phyloP scores from a whole-genome alignment of 2,888 invertebrate species.

The Orchestes rusci region DNA sequence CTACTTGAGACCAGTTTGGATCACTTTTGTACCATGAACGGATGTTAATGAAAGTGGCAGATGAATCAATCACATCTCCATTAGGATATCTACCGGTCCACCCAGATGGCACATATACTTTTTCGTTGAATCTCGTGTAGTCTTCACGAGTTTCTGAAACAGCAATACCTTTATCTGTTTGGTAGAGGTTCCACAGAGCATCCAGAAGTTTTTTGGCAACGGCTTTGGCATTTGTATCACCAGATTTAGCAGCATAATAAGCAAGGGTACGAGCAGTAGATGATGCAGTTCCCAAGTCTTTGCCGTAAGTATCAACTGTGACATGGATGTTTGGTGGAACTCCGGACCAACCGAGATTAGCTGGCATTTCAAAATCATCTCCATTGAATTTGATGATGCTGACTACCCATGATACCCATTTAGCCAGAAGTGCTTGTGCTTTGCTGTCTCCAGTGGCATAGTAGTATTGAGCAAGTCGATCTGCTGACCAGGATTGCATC shows the following conservation, averaged over 20 bases:
- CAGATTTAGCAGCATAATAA: conserved; percentile 29
- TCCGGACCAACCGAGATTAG: conserved; percentile 26
- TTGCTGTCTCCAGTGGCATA: conserved; percentile 27
- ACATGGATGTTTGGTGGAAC: conserved; percentile 28
- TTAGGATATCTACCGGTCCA: conserved; percentile 30
- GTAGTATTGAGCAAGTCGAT: conserved; percentile 30
- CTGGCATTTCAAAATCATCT: conserved; percentile 24
- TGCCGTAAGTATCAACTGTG: conserved; percentile 16
- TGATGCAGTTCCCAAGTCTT: conserved; percentile 29
- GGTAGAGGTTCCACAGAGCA: conserved; percentile 22
- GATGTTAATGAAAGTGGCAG: conserved; percentile 27
- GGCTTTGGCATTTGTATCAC: conserved; percentile 22
- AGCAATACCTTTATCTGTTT: conserved; percentile 23
- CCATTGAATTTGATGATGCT: conserved; percentile 22
- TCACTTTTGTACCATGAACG: conserved; percentile 30
- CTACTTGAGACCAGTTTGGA: conserved; percentile 27
- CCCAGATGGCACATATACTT: conserved; percentile 27
- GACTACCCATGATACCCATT: conserved; percentile 28
- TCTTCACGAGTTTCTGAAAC: conserved; percentile 24
- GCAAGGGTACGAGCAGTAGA: conserved; percentile 27
- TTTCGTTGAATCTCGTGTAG: conserved; percentile 28
- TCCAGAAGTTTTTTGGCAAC: conserved; percentile 28
- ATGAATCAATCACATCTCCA: conserved; percentile 28
- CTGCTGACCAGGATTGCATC: conserved; percentile 31
- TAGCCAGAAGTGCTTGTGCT: conserved; percentile 25